These are phyloP conservation scores for human (Homo sapiens) DNA, from an alignment of 2,113 vertebrate species.

Conservation along the genomic window GRCh38 chr2:180436501-180437000, in stretches of 20 bases:
- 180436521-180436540: not conserved
- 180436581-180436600: not conserved
- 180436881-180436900: not conserved
- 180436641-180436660: not conserved
- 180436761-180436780: conserved; percentile 41
- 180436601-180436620: not conserved
- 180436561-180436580: conserved; percentile 13
- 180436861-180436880: not conserved
- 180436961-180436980: not conserved
- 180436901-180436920: conserved; percentile 34
- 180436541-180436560: not conserved
- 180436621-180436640: not conserved
- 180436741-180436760: not conserved
- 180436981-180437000: not conserved
- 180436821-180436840: not conserved
- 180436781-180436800: conserved; percentile 16
- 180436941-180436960: conserved; percentile 28
- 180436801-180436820: conserved; percentile 9
- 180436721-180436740: not conserved
- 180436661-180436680: not conserved
- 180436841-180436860: not conserved
- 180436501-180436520: not conserved
- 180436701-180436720: not conserved
- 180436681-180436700: not conserved
- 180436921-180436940: conserved; percentile 28